Evolutionary conservation across 2,888 invertebrate species (phyloP).

Genomic region (Hypselothyrea guttata): DNA sequence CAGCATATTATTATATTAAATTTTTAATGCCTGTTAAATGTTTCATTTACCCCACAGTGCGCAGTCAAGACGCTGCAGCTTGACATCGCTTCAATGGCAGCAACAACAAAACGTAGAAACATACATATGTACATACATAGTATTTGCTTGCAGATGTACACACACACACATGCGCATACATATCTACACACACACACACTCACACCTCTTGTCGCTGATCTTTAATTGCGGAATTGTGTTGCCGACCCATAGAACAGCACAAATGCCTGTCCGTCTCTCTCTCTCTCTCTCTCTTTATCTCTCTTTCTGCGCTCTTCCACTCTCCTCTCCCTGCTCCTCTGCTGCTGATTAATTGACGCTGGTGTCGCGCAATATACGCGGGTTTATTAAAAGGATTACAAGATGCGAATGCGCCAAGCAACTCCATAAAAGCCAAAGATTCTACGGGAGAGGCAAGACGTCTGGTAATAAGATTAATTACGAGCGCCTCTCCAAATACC

Average conservation of each 20-base stretch:
- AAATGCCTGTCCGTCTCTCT: conserved; percentile 23
- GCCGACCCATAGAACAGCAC: conserved; percentile 41
- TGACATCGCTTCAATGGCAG: conserved; percentile 68
- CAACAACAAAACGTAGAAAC: conserved; percentile 23
- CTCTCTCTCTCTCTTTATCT: conserved; percentile 5
- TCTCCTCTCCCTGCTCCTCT: background rate
- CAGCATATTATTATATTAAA: no score
- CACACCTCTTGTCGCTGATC: conserved; percentile 48
- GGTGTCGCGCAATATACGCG: conserved; percentile 68
- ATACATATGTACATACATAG: conserved; percentile 28
- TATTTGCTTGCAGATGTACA: conserved; percentile 28
- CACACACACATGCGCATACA: conserved; percentile 14
- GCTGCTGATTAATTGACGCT: conserved; percentile 69
- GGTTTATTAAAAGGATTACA: conserved; percentile 72
- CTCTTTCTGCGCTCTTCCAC: background rate
- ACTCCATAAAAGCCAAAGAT: conserved; percentile 43
- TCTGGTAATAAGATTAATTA: conserved; percentile 68
- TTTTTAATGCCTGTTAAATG: no score
- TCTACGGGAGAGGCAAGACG: conserved; percentile 12
- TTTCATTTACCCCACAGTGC: conserved; percentile 48
- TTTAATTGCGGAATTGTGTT: conserved; percentile 74
- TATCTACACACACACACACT: conserved; percentile 3
- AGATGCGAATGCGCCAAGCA: conserved; percentile 43
- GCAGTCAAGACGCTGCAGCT: conserved; percentile 31
- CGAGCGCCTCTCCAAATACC: conserved; percentile 40